Conservation (phyloP, 2,113 vertebrate genomes). For the Podocnemis expansa region DNA sequence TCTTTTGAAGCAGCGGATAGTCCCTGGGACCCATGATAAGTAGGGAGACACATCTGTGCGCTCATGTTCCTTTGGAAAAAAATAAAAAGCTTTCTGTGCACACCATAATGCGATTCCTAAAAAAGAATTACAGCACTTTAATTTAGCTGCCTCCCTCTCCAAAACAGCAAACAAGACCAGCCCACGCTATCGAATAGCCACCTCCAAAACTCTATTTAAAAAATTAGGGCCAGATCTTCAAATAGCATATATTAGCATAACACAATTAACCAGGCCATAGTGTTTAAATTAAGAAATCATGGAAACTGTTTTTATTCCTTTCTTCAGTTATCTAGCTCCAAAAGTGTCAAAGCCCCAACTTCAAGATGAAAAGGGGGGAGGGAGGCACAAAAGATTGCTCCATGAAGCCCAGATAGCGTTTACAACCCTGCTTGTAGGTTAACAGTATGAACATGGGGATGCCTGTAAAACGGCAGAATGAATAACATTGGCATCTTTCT, state of each 20-base stretch:
- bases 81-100: background rate
- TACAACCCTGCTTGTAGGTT: background rate
- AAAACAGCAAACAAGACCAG: background rate
- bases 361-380: background rate
- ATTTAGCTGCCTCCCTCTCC: background rate
- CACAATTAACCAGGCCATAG: background rate
- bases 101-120: background rate
- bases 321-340: background rate
- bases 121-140: background rate
- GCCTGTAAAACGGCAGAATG: background rate
- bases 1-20: background rate
- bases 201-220: accelerated
- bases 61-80: background rate
- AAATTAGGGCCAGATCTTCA: background rate
- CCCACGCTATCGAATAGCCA: background rate
- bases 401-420: background rate
- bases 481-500: background rate
- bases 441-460: background rate
- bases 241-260: background rate
- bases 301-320: background rate
- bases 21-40: background rate
- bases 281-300: background rate
- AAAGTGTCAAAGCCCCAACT: background rate
- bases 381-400: background rate
- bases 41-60: accelerated